A percentile compares a stretch with the other conserved stretches of the same genome.
phyloP scores from a whole-genome alignment of 2,113 vertebrate species.

The Todiramphus saurophagus region DNA sequence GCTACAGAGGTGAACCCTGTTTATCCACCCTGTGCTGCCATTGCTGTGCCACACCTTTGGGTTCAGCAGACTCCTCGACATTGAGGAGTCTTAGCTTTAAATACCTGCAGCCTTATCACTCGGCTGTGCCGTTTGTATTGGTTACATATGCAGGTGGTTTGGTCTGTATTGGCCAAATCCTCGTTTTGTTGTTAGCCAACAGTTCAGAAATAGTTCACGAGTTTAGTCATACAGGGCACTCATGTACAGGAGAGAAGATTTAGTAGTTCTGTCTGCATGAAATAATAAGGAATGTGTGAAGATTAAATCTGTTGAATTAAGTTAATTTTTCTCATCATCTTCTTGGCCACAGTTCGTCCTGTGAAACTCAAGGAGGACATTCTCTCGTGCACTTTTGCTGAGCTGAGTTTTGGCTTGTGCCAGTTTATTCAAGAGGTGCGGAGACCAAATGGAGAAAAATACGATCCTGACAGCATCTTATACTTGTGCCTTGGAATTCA shows the following conservation, averaged over 20 bases:
- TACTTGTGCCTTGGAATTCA: conserved; percentile 99
- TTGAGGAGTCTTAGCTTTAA: background rate
- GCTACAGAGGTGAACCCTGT: conserved; percentile 1
- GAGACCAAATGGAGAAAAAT: conserved; percentile 89
- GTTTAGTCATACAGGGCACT: background rate
- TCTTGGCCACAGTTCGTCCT: conserved; percentile 76
- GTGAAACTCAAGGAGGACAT: conserved; percentile 92
- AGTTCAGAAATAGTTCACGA: background rate
- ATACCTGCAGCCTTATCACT: background rate
- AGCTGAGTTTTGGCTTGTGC: conserved; percentile 93
- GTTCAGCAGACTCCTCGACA: background rate
- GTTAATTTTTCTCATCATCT: background rate
- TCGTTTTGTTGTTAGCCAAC: background rate
- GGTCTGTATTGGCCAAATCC: background rate
- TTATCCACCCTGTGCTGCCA: background rate
- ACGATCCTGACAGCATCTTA: conserved; percentile 92
- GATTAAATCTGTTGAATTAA: background rate
- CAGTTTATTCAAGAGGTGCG: conserved; percentile 91
- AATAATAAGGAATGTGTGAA: background rate
- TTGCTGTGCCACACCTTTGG: background rate
- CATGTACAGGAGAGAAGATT: background rate
- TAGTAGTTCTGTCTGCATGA: background rate
- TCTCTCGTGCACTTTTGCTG: conserved; percentile 89
- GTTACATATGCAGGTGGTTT: background rate
- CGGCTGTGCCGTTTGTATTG: background rate